Evolutionary conservation across 2,888 invertebrate genomes (phyloP).

Genomic region (Lithophane ornitopus): DNA sequence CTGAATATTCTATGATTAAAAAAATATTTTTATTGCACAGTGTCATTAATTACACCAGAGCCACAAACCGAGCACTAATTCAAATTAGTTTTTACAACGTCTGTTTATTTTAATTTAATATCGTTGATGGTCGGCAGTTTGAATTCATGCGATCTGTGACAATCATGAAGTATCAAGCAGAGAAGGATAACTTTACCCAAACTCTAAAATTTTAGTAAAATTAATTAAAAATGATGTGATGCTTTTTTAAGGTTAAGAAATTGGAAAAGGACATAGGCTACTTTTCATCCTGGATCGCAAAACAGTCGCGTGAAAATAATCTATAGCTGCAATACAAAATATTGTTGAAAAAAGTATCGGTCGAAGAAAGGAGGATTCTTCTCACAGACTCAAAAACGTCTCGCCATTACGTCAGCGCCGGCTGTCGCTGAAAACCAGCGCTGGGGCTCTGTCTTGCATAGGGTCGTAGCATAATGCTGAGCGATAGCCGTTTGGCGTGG

Average conservation of each 20-base stretch:
- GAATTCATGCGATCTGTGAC: neutral
- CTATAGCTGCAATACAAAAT: neutral
- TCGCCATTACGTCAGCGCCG: too few species aligned
- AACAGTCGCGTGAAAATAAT: neutral
- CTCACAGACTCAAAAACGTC: neutral
- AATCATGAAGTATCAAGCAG: neutral
- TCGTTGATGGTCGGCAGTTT: neutral
- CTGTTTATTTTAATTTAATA: constrained; percentile 19
- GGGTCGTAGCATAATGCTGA: too few species aligned
- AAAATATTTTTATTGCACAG: neutral
- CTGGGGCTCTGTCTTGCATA: too few species aligned
- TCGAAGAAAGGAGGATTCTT: neutral
- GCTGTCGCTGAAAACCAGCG: too few species aligned
- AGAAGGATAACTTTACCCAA: constrained; percentile 3
- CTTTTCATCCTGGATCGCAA: too few species aligned
- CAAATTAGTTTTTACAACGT: constrained; percentile 10
- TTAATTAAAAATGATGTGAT: neutral
- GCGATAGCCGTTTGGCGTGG: too few species aligned
- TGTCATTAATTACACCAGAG: neutral
- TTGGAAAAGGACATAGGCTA: too few species aligned
- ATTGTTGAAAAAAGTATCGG: neutral
- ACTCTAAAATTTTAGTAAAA: neutral
- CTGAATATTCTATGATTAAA: neutral
- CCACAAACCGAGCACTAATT: constrained; percentile 20
- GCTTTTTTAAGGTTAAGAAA: too few species aligned